Evolutionary conservation across 2,888 invertebrate species (phyloP).

Genomic region (Stenchaetothrips biformis): DNA sequence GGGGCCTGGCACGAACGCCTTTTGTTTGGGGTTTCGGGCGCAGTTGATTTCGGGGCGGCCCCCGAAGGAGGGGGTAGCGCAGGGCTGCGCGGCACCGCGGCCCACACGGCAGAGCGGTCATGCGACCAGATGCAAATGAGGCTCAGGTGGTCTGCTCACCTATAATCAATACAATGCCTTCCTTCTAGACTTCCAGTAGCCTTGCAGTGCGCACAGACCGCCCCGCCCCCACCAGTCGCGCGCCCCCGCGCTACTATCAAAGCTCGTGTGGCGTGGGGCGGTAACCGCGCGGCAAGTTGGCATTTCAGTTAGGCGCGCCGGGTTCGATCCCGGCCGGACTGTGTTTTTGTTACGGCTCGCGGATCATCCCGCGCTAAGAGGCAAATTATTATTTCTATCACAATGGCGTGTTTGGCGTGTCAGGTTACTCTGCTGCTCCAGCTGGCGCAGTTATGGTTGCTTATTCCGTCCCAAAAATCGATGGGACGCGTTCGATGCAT

Average conservation of each 20-base stretch:
- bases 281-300: too few relatives aligned
- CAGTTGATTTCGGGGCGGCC: neutral
- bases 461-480: neutral
- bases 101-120: neutral
- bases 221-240: neutral
- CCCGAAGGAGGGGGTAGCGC: neutral
- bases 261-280: too few relatives aligned
- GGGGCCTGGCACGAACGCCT: neutral
- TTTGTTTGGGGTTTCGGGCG: neutral
- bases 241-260: neutral
- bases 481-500: conserved; percentile 8
- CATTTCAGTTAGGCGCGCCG: too few relatives aligned
- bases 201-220: neutral
- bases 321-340: too few relatives aligned
- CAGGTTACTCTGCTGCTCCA: neutral
- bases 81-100: neutral
- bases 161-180: conserved; percentile 24
- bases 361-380: neutral
- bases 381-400: conserved; percentile 15
- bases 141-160: conserved; percentile 20
- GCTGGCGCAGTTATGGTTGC: neutral
- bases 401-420: neutral
- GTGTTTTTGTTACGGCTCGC: neutral
- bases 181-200: conserved; percentile 13
- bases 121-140: conserved; percentile 22